Conservation (phyloP, 1,140 invertebrate species). For the Drosophila repletoides region DNA sequence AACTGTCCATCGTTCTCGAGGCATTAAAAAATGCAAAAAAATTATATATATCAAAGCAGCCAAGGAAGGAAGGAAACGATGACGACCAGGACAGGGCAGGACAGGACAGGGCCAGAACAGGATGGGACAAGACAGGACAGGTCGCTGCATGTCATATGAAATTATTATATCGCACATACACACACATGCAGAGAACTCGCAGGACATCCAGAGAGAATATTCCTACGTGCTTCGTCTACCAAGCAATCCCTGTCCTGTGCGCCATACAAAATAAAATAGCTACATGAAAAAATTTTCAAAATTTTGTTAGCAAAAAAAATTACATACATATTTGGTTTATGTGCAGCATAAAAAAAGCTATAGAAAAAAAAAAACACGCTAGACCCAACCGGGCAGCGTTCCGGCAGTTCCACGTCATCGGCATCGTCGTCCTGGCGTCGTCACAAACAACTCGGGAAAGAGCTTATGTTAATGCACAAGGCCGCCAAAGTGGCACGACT, state of each 20-base stretch:
- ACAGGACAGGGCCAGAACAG: not conserved
- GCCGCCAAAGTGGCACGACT: slow-evolving; percentile 30
- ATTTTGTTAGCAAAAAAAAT: slow-evolving; percentile 76
- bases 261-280: slow-evolving; percentile 69
- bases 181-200: slow-evolving; percentile 7
- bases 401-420: slow-evolving; percentile 25
- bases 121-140: not conserved
- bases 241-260: slow-evolving; percentile 47
- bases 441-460: not conserved
- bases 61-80: slow-evolving; percentile 36
- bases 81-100: slow-evolving; percentile 10
- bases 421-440: slow-evolving; percentile 3
- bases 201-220: slow-evolving; percentile 66
- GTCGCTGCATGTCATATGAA: slow-evolving; percentile 70
- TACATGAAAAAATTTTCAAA: slow-evolving; percentile 65
- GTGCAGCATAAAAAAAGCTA: slow-evolving; percentile 28
- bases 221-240: slow-evolving; percentile 68
- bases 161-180: slow-evolving; percentile 70
- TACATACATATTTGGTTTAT: slow-evolving; percentile 74
- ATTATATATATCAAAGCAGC: slow-evolving; percentile 79
- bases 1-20: no score
- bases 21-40: slow-evolving; percentile 79
- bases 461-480: slow-evolving; percentile 67
- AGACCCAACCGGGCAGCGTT: no score
- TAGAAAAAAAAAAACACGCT: slow-evolving; percentile 9